Base-by-base conservation (phyloP, 1,140 invertebrate genomes). In the Ceratoteleas bidentatus region DNA sequence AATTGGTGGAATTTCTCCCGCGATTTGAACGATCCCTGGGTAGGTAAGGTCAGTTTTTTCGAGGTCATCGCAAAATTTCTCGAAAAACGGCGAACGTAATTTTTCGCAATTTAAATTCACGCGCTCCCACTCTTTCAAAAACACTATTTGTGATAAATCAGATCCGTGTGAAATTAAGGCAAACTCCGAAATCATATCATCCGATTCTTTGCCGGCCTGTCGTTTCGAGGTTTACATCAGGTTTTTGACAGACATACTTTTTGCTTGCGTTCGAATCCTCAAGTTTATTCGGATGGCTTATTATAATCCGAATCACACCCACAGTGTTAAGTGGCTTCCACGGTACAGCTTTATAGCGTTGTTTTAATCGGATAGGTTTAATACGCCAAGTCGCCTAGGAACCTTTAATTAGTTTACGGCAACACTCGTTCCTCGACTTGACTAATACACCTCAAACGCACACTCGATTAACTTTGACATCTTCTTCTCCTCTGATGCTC, bases 391-490 rank as follows among this genome's bases (percentile, higher is more conserved):
- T 69, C 70, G 56, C 68, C 69, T 79, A 82, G 62, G 83, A 85
- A 85, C 69, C 84, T 86, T 87, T 86, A 87, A 88, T 88, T 88
- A 85, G 84, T 90, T 89, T 87, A 90, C 85, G 85, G 87, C 85
- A 75, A 72, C 73, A 75, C 57, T 78, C 38, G 66, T 72, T 83
- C 53, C 56, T 72, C 76, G 66, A 62, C 47, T 64, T 72, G 65
- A 84, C 62, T 57, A 70, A 81, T 76, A 69, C 82, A 84, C 68
- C 75, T 74, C 43, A 33, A 72, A 62, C 15, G 13, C 11, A 66
- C 66, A 62, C 61, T 84, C 60, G 60, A 79, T 81, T 66, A 81
- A 76, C 50, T 81, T 70, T 58, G 58, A 65, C 72, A 56, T 62
- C 69, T 74, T 74, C 50, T 75, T 73, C 64, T 69, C 34, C 13